Base-by-base conservation (phyloP, 2,797 vertebrate genomes). In the Eulemur albifrons region DNA sequence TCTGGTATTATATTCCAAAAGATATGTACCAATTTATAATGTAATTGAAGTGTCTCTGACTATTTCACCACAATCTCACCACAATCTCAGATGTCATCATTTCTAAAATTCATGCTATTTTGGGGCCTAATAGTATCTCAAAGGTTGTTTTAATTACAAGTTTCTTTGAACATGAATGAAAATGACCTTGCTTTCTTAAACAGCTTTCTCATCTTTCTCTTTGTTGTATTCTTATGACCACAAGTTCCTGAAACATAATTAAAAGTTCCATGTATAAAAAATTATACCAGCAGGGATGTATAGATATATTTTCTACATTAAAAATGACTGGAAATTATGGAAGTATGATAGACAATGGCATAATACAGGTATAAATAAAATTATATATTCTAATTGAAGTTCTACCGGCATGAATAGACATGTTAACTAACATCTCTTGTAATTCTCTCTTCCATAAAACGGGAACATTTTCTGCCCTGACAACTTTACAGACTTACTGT, bases 81-180 rank as follows among this genome's bases (percentile, higher is more conserved):
- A 92, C 17, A 88, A 76, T 61, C 54, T 90, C 52, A 82, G 17
- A 93, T 77, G 69, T 88, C 59, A 96, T 38, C 50, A 82, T 43
- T 80, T 90, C 45, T 92, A 96, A 97, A 96, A 86, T 81, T 48
- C 89, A 88, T 38, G 27, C 15, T 94, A 54, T 65, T 67, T 94
- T 11, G 80, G 27, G 17, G 32, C 14, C 77, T 77, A 38, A 76
- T 32, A 27, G 7, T 54, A 89, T n/a, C 70, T 70, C 57, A 91
- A 90, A 93, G 32, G 27, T 61, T 59, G 23, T 84, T 57, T 96
- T 57, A 96, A 93, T 35, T 79, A 4, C 48, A 94, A 63, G 54
- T 82, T 92, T 95, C 70, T 94, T 61, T 92, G 11, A 92, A 95
- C 81, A 95, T 30, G 57, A 87, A 75, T 76, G 40, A 82, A 82